phyloP scores from a whole-genome alignment of 2,113 vertebrate genomes.

The Misgurnus mizolepis region DNA sequence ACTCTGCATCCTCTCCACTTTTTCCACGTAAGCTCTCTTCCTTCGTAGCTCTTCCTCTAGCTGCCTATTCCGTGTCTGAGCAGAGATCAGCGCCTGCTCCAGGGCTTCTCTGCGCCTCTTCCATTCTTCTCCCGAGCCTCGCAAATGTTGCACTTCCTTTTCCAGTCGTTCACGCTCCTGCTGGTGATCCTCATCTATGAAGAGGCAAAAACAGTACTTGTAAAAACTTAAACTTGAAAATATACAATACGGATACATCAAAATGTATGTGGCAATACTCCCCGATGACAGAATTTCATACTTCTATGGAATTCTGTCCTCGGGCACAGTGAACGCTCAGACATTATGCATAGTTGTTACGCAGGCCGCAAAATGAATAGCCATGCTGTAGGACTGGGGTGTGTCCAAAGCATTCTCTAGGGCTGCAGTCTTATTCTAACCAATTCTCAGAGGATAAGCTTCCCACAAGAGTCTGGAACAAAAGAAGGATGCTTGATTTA shows the following conservation, averaged over 20 bases:
- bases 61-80: slow-evolving; percentile 82
- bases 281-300: background rate
- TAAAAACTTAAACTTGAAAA: background rate
- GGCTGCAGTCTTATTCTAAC: slow-evolving; percentile 48
- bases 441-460: slow-evolving; percentile 47
- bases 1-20: slow-evolving; percentile 92
- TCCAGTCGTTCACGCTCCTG: slow-evolving; percentile 87
- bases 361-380: slow-evolving; percentile 47
- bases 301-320: slow-evolving; percentile 5
- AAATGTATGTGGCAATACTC: slow-evolving; percentile 17
- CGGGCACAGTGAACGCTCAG: slow-evolving; percentile 17
- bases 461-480: slow-evolving; percentile 53
- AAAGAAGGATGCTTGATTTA: slow-evolving; percentile 51
- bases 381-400: slow-evolving; percentile 47
- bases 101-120: slow-evolving; percentile 84
- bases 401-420: slow-evolving; percentile 46
- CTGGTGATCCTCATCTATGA: slow-evolving; percentile 87
- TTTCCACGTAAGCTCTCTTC: slow-evolving; percentile 93
- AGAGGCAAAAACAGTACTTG: background rate
- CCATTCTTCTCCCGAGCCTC: slow-evolving; percentile 85
- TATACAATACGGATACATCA: background rate
- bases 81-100: slow-evolving; percentile 85
- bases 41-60: slow-evolving; percentile 89
- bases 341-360: slow-evolving; percentile 34
- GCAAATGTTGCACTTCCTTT: slow-evolving; percentile 81